phyloP scores from a whole-genome alignment of 2,888 invertebrate genomes.

The Congeria kusceri region DNA sequence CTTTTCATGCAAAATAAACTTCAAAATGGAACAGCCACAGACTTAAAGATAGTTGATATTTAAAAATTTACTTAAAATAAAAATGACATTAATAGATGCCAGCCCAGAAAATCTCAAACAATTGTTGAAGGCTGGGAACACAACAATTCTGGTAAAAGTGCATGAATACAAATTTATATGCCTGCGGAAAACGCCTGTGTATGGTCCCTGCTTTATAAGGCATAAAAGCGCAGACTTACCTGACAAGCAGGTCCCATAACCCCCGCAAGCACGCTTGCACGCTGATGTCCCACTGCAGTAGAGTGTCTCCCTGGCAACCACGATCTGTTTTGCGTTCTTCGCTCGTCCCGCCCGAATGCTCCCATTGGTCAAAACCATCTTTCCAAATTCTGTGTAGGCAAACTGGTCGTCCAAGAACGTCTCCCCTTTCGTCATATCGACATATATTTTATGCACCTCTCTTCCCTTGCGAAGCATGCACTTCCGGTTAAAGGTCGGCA shows the following conservation, averaged over 20 bases:
- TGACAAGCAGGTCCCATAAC: slow-evolving; percentile 77
- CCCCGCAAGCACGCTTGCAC: slow-evolving; percentile 79
- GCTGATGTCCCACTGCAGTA: slow-evolving; percentile 80
- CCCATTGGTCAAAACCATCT: slow-evolving; percentile 78
- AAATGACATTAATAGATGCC: too few relatives aligned
- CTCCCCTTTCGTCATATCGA: slow-evolving; percentile 78
- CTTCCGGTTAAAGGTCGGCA: slow-evolving; percentile 77
- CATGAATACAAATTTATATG: too few relatives aligned
- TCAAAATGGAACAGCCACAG: too few relatives aligned
- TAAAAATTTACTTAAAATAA: too few relatives aligned
- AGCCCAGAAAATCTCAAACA: too few relatives aligned
- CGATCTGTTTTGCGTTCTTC: slow-evolving; percentile 80
- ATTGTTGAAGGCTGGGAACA: too few relatives aligned
- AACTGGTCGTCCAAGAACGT: slow-evolving; percentile 80
- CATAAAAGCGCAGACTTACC: too few relatives aligned
- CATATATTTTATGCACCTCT: slow-evolving; percentile 80
- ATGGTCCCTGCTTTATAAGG: too few relatives aligned
- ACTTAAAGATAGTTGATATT: too few relatives aligned
- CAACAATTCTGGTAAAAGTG: too few relatives aligned
- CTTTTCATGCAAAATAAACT: too few relatives aligned
- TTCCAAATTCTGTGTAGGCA: slow-evolving; percentile 79
- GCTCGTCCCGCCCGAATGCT: slow-evolving; percentile 79
- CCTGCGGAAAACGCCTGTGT: too few relatives aligned
- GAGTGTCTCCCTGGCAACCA: slow-evolving; percentile 80
- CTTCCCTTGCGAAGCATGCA: slow-evolving; percentile 80